Conservation (phyloP, 2,888 invertebrate species). For the Craniophora ligustri region DNA sequence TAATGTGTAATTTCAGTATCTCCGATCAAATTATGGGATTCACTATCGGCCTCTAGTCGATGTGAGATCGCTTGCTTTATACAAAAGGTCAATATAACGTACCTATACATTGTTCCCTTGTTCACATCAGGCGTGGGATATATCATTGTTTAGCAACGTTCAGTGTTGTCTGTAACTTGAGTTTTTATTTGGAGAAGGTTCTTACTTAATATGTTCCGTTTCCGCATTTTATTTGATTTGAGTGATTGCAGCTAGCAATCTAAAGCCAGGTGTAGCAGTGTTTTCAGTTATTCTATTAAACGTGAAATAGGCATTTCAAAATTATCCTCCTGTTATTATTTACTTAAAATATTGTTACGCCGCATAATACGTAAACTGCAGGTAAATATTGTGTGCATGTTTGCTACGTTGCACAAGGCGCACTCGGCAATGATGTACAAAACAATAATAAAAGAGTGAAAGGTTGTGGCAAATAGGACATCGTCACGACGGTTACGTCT, state of each 20-base stretch:
- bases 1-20: constrained; percentile 36
- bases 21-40: constrained; percentile 41
- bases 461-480: constrained; percentile 29
- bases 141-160: constrained; percentile 26
- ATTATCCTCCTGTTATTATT: too few species aligned
- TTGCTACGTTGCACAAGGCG: constrained; percentile 23
- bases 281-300: too few species aligned
- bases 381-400: constrained; percentile 11
- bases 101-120: constrained; percentile 25
- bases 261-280: too few species aligned
- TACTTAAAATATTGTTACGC: not conserved
- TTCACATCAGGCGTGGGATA: constrained; percentile 47
- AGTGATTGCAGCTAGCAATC: too few species aligned
- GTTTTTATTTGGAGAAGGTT: constrained; percentile 20
- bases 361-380: not conserved
- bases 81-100: constrained; percentile 44
- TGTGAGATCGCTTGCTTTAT: constrained; percentile 43
- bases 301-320: too few species aligned
- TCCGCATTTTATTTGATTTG: constrained; percentile 14
- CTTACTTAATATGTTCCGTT: constrained; percentile 14
- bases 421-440: constrained; percentile 22
- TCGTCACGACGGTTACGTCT: constrained; percentile 19
- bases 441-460: constrained; percentile 43
- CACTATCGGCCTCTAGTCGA: constrained; percentile 11
- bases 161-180: constrained; percentile 3